Evolutionary conservation across 2,797 vertebrate species (phyloP).

Genomic region (Poeciliopsis turneri): DNA sequence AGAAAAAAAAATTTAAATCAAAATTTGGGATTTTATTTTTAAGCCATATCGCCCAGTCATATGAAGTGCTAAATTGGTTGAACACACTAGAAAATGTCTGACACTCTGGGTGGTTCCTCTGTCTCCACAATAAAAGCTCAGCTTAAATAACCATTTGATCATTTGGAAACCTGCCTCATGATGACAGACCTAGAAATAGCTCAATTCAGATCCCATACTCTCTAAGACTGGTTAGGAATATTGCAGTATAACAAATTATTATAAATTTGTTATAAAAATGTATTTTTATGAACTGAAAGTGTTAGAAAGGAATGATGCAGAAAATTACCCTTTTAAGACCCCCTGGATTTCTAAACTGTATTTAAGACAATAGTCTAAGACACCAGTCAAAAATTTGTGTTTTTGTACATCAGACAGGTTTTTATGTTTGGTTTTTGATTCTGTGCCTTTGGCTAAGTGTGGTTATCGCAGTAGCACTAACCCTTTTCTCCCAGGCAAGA

Average conservation of each 20-base stretch:
- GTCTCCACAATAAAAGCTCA: neutral
- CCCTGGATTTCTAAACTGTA: neutral
- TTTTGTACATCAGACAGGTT: conserved; percentile 31
- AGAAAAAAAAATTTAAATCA: too few species aligned
- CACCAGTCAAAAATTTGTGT: conserved; percentile 6
- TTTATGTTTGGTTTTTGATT: conserved; percentile 32
- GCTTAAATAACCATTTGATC: neutral
- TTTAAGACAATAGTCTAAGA: neutral
- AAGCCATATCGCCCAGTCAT: too few species aligned
- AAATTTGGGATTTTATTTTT: too few species aligned
- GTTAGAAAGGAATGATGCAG: neutral
- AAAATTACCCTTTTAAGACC: neutral
- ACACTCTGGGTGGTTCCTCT: neutral
- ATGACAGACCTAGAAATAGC: neutral
- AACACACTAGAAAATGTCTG: neutral
- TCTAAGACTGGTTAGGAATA: neutral
- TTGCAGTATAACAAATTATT: neutral
- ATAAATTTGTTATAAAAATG: neutral
- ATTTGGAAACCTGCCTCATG: neutral
- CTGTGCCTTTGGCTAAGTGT: conserved; percentile 14
- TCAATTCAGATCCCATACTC: neutral
- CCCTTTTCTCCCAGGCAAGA: conserved; percentile 13
- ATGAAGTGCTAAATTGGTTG: neutral
- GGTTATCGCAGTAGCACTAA: conserved; percentile 24
- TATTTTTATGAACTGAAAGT: neutral